These are phyloP conservation scores for Teleogryllus oceanicus DNA, from an alignment of 2,888 invertebrate genomes.

Conservation along the genomic window DNA sequence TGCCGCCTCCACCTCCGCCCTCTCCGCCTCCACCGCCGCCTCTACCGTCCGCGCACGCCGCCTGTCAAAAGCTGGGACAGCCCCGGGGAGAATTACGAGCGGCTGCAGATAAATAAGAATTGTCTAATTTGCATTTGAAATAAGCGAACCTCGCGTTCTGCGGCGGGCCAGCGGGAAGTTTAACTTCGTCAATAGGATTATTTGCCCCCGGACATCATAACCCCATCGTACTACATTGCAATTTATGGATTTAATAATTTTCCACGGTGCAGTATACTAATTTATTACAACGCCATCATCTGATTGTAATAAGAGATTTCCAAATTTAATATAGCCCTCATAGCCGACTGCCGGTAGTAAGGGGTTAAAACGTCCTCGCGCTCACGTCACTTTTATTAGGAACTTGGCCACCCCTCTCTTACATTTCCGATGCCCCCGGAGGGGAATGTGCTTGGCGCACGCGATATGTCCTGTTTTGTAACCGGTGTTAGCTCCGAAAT, in stretches of 20 bases:
- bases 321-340: not conserved
- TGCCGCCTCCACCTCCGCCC: too few relatives aligned
- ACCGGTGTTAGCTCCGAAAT: too few relatives aligned
- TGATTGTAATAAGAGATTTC: not conserved
- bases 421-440: too few relatives aligned
- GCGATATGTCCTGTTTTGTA: too few relatives aligned
- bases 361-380: not conserved
- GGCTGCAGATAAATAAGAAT: too few relatives aligned
- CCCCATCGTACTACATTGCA: not conserved
- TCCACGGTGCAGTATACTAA: not conserved
- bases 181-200: not conserved
- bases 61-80: too few relatives aligned
- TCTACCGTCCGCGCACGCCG: too few relatives aligned
- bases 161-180: not conserved
- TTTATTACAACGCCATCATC: not conserved
- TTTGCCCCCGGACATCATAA: not conserved
- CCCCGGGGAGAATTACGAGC: too few relatives aligned
- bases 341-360: not conserved
- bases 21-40: too few relatives aligned
- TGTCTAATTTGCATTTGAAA: not conserved
- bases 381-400: not conserved
- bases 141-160: not conserved
- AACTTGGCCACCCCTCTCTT: too few relatives aligned
- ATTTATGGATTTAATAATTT: slow-evolving; percentile 11
- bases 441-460: too few relatives aligned